Base-by-base conservation (phyloP, 2,113 vertebrate genomes). In the Ascaphus truei region DNA sequence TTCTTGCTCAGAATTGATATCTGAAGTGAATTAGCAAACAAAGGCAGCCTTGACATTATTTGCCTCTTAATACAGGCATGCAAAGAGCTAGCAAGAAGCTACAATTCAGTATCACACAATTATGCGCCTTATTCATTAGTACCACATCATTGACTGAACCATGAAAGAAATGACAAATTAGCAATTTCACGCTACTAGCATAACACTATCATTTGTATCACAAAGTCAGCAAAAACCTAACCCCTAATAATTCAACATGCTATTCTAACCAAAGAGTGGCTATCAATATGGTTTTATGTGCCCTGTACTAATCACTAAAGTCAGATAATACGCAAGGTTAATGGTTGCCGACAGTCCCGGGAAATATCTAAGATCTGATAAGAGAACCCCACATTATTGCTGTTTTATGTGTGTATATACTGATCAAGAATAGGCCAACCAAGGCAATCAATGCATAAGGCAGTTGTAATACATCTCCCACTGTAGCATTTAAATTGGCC, bases 271-370 rank as follows among this genome's bases (percentile, higher is more conserved):
- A 75, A 67, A 72, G 76, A 75, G 72, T 47, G 62, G 81, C 81
- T 82, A 90, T 93, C 89, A 88, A 85, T 91, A 87, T 36, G 59
- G 79, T 83, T 90, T 92, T 89, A 88, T 85, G 83, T 85, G 81
- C 85, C 76, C 79, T 77, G 87, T 77, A 84, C 90, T 92, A 93
- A 93, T 93, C 91, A 89, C 92, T 84, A 84, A 83, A 89, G 88
- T 82, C 90, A 89, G 88, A 92, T 92, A 91, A 90, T 88, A 87
- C 65, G 84, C 82, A 89, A 89, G 89, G 91, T 92, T 93, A 93
- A 93, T 92, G 90, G 86, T 25, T 77, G 81, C 86, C 81, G 90
- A 85, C 88, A 83, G 88, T 81, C 86, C 69, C 81, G 76, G 85
- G 84, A 87, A 83, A 83, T 87, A 86, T 86, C 89, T 83, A 74